Conservation (phyloP, 1,140 invertebrate genomes). For the Megalopta genalis region DNA sequence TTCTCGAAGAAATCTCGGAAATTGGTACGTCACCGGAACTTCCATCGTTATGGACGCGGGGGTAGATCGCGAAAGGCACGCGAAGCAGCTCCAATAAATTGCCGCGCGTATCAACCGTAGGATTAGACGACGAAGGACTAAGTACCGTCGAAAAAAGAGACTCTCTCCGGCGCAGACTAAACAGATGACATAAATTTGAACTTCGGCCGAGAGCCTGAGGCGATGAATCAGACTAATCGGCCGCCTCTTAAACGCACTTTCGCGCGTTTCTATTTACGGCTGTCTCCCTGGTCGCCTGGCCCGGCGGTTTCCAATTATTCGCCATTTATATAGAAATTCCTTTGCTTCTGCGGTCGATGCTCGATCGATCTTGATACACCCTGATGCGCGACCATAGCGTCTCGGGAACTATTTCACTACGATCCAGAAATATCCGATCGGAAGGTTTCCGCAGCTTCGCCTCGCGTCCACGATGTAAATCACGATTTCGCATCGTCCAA, state of each 20-base stretch:
- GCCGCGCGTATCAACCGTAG: conserved; percentile 39
- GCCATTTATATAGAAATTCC: conserved; percentile 27
- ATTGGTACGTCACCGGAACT: not conserved
- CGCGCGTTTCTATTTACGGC: conserved; percentile 40
- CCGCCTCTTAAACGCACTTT: conserved; percentile 37
- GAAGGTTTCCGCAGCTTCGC: no score
- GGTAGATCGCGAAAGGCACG: not conserved
- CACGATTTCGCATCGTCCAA: no score
- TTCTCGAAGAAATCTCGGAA: not conserved
- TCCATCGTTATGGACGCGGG: not conserved
- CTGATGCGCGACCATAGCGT: no score
- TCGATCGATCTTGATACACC: no score
- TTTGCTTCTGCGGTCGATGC: not conserved
- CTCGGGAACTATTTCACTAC: no score
- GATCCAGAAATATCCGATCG: no score
- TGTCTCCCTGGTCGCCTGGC: not conserved
- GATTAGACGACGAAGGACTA: conserved; percentile 42
- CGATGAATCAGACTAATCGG: conserved; percentile 61
- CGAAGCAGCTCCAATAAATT: conserved; percentile 24
- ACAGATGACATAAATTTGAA: conserved; percentile 58
- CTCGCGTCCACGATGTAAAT: no score
- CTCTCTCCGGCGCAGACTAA: conserved; percentile 50
- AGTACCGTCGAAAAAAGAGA: conserved; percentile 41
- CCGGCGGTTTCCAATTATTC: conserved; percentile 25
- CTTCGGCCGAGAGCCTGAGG: conserved; percentile 34